Percentiles rank a stretch among this genome's conserved stretches.
These are phyloP conservation scores for Cololabis saira DNA, from an alignment of 2,113 vertebrate genomes.

Conservation along the genomic window DNA sequence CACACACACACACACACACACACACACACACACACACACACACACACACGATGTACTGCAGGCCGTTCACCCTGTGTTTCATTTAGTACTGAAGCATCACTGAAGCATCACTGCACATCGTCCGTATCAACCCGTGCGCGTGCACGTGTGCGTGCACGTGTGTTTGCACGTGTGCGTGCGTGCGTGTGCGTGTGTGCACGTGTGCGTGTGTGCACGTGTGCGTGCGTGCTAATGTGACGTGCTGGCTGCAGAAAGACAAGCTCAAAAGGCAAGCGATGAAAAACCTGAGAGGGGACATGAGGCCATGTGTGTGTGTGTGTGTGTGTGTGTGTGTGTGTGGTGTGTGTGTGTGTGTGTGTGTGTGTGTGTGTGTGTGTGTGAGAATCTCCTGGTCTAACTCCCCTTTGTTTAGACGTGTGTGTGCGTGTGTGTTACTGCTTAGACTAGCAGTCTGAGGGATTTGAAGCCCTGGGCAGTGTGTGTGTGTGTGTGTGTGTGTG, in stretches of 20 bases:
- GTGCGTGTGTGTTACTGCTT: slow-evolving; percentile 73
- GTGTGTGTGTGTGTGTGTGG: neutral
- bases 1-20: slow-evolving; percentile 31
- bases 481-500: slow-evolving; percentile 24
- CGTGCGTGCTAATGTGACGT: slow-evolving; percentile 3
- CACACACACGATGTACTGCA: slow-evolving; percentile 1
- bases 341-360: slow-evolving; percentile 1
- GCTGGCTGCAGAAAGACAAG: slow-evolving; percentile 21
- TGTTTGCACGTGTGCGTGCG: slow-evolving; percentile 1
- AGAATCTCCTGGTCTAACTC: slow-evolving; percentile 63
- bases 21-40: slow-evolving; percentile 31
- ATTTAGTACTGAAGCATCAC: slow-evolving; percentile 9
- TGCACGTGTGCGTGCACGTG: too few relatives aligned
- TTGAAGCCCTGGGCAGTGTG: slow-evolving; percentile 54
- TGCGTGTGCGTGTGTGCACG: neutral
- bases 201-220: neutral
- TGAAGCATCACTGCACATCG: slow-evolving; percentile 3
- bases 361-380: neutral
- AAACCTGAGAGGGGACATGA: slow-evolving; percentile 30
- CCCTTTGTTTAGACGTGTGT: slow-evolving; percentile 64
- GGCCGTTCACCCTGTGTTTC: slow-evolving; percentile 12
- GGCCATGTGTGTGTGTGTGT: slow-evolving; percentile 11
- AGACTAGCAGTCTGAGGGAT: slow-evolving; percentile 81
- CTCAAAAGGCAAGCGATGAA: slow-evolving; percentile 10
- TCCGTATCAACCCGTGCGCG: slow-evolving; percentile 14